A percentile compares a stretch with the other conserved stretches of the same genome.
These are phyloP conservation scores for Polydesmus complanatus DNA, from an alignment of 2,888 invertebrate genomes.

Conservation along the genomic window DNA sequence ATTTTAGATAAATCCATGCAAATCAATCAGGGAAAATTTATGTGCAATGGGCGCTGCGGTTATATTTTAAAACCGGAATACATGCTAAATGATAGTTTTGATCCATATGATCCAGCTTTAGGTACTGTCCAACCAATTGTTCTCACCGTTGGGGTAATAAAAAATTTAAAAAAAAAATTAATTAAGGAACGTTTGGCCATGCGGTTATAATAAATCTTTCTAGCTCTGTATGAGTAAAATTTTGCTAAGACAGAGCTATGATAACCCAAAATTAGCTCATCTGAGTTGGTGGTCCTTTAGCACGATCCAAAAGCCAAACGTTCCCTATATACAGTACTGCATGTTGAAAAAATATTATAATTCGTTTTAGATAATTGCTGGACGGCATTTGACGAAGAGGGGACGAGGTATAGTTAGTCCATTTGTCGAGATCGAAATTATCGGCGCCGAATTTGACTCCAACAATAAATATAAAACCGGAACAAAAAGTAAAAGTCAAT, in stretches of 20 bases:
- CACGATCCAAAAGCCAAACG: too few species aligned
- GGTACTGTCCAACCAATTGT: constrained; percentile 46
- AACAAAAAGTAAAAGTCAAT: constrained; percentile 50
- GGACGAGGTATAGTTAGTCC: constrained; percentile 75
- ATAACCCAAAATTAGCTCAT: too few species aligned
- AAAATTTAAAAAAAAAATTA: too few species aligned
- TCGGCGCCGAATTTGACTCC: constrained; percentile 74
- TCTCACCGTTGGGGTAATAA: constrained; percentile 48
- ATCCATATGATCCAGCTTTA: constrained; percentile 56
- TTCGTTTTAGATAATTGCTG: constrained; percentile 55
- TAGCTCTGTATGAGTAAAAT: constrained; percentile 12
- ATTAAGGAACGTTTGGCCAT: too few species aligned
- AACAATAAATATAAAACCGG: constrained; percentile 73
- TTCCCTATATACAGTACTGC: too few species aligned
- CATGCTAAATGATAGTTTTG: constrained; percentile 65
- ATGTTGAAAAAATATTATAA: not conserved
- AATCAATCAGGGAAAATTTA: constrained; percentile 81
- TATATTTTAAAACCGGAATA: constrained; percentile 81
- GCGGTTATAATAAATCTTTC: too few species aligned
- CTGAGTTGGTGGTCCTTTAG: too few species aligned
- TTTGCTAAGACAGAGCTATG: not conserved
- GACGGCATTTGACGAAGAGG: constrained; percentile 67
- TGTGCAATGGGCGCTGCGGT: constrained; percentile 83
- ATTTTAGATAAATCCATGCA: constrained; percentile 85
- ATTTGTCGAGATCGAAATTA: constrained; percentile 77